Conservation (phyloP, 2,797 vertebrate species). For the Sebastes itinus region DNA sequence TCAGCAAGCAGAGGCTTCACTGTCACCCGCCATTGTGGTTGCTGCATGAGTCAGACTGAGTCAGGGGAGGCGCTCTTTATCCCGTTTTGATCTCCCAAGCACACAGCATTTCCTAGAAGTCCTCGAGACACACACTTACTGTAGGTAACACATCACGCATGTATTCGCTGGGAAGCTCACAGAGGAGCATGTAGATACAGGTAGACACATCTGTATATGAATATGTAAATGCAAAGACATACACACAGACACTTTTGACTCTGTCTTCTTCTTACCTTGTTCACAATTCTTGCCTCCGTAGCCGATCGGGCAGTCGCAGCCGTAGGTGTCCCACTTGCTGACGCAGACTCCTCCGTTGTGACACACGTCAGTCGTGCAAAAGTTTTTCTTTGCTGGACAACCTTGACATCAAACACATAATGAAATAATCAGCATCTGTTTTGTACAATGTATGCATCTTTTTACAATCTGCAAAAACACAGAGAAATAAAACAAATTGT, state of each 20-base stretch:
- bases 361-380: conserved; percentile 86
- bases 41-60: conserved; percentile 58
- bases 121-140: background rate
- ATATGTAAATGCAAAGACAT: background rate
- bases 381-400: conserved; percentile 91
- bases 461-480: background rate
- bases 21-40: conserved; percentile 30
- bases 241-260: background rate
- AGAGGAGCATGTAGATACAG: background rate
- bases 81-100: conserved; percentile 37
- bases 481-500: background rate
- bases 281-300: conserved; percentile 96
- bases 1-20: conserved; percentile 3
- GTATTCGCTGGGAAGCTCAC: background rate
- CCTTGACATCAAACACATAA: conserved; percentile 75
- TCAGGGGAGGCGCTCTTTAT: conserved; percentile 39
- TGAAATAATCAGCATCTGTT: background rate
- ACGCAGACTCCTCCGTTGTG: conserved; percentile 91
- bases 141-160: background rate
- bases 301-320: conserved; percentile 88
- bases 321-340: conserved; percentile 92
- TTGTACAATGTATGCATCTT: background rate
- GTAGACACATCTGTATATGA: background rate
- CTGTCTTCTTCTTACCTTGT: conserved; percentile 84
- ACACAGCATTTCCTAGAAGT: conserved; percentile 33